Conservation (phyloP, 1,140 invertebrate genomes). For the Anastrepha obliqua region DNA sequence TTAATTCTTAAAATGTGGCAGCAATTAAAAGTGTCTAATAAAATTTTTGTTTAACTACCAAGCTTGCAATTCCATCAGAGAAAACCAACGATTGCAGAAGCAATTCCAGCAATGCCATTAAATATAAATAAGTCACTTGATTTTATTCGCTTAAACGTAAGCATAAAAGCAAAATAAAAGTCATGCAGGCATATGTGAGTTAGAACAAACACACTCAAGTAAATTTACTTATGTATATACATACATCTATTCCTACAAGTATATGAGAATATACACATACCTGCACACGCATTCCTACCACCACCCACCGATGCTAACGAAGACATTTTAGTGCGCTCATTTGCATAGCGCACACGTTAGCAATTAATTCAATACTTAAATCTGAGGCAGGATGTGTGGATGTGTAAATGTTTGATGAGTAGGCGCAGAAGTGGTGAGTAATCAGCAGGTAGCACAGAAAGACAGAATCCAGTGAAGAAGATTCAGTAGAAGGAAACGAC, state of each 20-base stretch:
- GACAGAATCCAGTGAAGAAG: neutral
- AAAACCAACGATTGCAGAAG: neutral
- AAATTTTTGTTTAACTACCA: too few relatives aligned
- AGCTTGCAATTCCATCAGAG: too few relatives aligned
- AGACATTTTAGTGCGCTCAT: slow-evolving; percentile 31
- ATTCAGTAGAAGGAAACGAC: too few relatives aligned
- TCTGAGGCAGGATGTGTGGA: neutral
- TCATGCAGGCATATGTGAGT: neutral
- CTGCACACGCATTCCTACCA: neutral
- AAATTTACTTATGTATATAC: too few relatives aligned
- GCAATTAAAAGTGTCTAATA: too few relatives aligned
- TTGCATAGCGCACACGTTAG: slow-evolving; percentile 8
- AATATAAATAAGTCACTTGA: neutral
- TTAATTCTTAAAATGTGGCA: too few relatives aligned
- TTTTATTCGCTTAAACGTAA: neutral
- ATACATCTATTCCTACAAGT: too few relatives aligned
- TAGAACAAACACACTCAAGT: too few relatives aligned
- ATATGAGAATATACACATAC: neutral
- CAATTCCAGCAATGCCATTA: neutral
- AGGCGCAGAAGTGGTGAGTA: neutral
- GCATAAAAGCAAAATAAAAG: neutral
- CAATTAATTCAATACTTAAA: slow-evolving; percentile 43
- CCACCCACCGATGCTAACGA: neutral
- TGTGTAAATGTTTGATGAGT: neutral
- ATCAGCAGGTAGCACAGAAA: neutral